Conservation (phyloP, 2,797 vertebrate genomes). For the Hafferia zeledoni region DNA sequence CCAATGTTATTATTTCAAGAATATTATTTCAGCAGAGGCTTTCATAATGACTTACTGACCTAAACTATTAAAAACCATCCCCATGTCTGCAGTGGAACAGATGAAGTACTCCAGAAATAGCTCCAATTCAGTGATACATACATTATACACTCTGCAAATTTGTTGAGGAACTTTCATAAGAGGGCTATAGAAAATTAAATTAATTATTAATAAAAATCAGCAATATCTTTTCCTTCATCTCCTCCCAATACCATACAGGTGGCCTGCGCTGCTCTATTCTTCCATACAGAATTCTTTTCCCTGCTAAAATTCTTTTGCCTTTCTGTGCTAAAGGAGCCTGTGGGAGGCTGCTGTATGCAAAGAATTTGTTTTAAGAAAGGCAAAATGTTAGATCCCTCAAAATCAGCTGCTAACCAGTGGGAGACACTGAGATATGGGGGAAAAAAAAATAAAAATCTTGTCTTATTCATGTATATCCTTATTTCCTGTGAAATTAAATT, state of each 20-base stretch:
- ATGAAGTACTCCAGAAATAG: slow-evolving; percentile 47
- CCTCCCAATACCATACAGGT: slow-evolving; percentile 6
- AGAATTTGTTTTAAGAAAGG: slow-evolving; percentile 66
- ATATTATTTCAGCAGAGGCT: slow-evolving; percentile 28
- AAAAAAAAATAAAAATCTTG: neutral
- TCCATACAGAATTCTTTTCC: neutral
- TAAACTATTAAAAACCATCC: slow-evolving; percentile 23
- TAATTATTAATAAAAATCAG: slow-evolving; percentile 54
- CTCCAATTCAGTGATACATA: neutral
- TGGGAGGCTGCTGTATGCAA: slow-evolving; percentile 47
- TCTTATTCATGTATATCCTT: slow-evolving; percentile 48
- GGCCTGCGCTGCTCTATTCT: neutral
- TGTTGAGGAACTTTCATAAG: slow-evolving; percentile 39
- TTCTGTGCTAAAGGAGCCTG: slow-evolving; percentile 30
- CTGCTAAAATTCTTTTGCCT: slow-evolving; percentile 28
- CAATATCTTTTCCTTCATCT: slow-evolving; percentile 30
- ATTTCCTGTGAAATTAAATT: slow-evolving; percentile 64
- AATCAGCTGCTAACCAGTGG: slow-evolving; percentile 44
- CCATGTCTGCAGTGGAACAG: neutral
- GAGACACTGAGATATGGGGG: neutral
- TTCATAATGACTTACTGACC: slow-evolving; percentile 39
- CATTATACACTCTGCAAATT: slow-evolving; percentile 22
- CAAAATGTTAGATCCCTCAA: slow-evolving; percentile 51
- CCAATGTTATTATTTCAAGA: neutral
- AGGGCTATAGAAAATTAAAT: slow-evolving; percentile 43